Conservation (phyloP, 2,888 invertebrate species). For the Cosmorhoe ocellata region DNA sequence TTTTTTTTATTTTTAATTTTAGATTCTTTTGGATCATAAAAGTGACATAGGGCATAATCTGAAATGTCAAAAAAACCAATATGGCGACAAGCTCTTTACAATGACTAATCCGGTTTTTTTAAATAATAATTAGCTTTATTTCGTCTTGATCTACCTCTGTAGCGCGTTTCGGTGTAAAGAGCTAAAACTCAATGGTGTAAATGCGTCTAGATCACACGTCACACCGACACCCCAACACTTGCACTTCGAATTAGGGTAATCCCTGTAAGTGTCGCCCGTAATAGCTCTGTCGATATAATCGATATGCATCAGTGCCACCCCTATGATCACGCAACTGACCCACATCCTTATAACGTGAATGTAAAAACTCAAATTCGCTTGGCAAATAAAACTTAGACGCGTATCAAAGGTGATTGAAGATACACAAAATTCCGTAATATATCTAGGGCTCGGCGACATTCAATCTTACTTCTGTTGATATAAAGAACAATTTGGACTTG, state of each 20-base stretch:
- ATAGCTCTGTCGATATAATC: slow-evolving; percentile 34
- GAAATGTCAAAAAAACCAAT: too few species aligned
- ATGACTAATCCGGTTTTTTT: too few species aligned
- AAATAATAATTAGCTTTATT: too few species aligned
- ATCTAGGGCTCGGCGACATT: not conserved
- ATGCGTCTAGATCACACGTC: slow-evolving; percentile 20
- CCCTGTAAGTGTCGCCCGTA: slow-evolving; percentile 37
- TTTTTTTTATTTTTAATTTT: too few species aligned
- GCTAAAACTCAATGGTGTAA: slow-evolving; percentile 6
- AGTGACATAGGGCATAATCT: too few species aligned
- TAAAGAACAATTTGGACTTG: not conserved
- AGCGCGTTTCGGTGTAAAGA: too few species aligned
- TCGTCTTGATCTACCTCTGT: too few species aligned
- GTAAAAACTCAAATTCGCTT: slow-evolving; percentile 1
- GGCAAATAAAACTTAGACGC: not conserved
- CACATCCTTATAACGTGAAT: not conserved
- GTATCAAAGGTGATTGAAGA: slow-evolving; percentile 15
- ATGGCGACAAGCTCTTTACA: too few species aligned
- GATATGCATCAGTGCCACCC: slow-evolving; percentile 24
- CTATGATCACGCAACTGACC: not conserved
- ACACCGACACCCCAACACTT: slow-evolving; percentile 36
- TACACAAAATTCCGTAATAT: slow-evolving; percentile 7
- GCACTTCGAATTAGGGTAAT: slow-evolving; percentile 43
- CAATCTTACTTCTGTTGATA: not conserved
- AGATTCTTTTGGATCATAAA: too few species aligned